Evolutionary conservation across 2,113 vertebrate species (phyloP).

Genomic region (Cisticola juncidis): DNA sequence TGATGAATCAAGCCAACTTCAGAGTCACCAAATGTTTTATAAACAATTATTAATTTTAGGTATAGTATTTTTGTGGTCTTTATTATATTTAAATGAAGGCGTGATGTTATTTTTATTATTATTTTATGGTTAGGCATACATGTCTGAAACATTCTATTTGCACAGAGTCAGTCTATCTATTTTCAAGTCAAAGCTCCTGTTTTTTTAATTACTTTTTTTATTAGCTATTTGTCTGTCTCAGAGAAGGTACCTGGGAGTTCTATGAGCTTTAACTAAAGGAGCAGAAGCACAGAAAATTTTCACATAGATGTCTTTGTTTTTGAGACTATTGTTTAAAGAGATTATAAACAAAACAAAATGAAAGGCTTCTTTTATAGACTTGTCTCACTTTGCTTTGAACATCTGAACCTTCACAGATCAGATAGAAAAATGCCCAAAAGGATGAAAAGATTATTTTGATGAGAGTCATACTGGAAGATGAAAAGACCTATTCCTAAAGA

Average conservation of each 20-base stretch:
- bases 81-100: neutral
- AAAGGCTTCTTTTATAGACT: neutral
- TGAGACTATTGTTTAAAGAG: neutral
- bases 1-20: neutral
- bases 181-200: neutral
- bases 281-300: neutral
- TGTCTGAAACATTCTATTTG: neutral
- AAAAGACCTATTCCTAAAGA: neutral
- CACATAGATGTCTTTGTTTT: neutral
- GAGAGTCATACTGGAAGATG: neutral
- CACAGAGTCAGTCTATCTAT: neutral
- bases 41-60: neutral
- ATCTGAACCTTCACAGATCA: neutral
- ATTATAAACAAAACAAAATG: neutral
- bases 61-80: neutral
- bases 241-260: neutral
- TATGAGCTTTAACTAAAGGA: neutral
- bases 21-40: neutral
- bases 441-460: neutral
- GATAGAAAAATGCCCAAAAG: neutral
- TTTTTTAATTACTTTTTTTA: neutral
- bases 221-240: neutral
- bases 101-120: neutral
- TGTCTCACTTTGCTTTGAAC: neutral
- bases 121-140: neutral